These are phyloP conservation scores for Montifringilla adamsi DNA, from an alignment of 2,113 vertebrate species.

Conservation along the genomic window DNA sequence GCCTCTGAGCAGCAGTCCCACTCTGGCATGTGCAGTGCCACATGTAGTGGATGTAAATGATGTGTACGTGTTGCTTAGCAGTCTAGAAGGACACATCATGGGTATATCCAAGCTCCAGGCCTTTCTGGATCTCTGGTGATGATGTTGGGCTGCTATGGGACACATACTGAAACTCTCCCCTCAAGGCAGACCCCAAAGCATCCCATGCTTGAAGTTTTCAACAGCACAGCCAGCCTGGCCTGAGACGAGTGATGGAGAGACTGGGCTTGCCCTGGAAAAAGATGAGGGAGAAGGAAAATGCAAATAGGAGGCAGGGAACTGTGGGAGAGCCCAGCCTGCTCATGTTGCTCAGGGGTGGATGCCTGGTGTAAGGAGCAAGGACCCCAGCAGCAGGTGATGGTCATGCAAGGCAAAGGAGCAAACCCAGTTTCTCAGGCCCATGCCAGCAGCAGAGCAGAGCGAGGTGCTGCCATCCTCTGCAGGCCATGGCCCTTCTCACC, in stretches of 20 bases:
- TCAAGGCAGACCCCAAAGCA: not conserved
- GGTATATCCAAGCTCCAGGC: not conserved
- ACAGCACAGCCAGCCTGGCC: not conserved
- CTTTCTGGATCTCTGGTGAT: not conserved
- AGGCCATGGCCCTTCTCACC: not conserved
- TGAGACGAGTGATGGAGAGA: not conserved
- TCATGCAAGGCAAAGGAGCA: not conserved
- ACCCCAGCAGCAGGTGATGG: not conserved
- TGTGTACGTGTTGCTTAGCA: not conserved
- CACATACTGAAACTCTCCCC: not conserved
- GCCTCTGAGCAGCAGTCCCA: not conserved
- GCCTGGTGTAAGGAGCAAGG: not conserved
- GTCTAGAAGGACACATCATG: not conserved
- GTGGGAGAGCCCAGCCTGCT: not conserved
- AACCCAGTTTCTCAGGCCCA: not conserved
- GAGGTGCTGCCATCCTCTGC: not conserved
- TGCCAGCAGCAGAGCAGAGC: not conserved
- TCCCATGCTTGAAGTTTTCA: not conserved
- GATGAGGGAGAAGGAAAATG: not conserved
- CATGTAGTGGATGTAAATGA: not conserved
- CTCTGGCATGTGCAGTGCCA: not conserved
- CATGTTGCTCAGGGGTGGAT: not conserved
- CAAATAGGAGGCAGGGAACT: not conserved
- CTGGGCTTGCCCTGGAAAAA: not conserved
- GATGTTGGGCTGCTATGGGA: not conserved